Percentiles rank a stretch among this genome's conserved stretches.
These are phyloP conservation scores for Tuberolachnus salignus DNA, from an alignment of 2,888 invertebrate genomes.

Conservation along the genomic window DNA sequence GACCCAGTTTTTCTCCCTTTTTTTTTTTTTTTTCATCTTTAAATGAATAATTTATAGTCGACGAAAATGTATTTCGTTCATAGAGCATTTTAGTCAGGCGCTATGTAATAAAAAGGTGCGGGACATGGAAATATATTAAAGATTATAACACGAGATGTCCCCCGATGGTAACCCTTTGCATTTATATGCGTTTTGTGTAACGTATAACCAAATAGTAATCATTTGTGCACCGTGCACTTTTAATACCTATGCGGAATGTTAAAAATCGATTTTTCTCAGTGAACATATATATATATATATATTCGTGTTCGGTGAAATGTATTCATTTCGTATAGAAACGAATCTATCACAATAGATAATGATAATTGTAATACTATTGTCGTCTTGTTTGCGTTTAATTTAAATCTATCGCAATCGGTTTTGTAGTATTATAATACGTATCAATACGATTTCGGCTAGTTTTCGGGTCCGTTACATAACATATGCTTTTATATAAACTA, in stretches of 20 bases:
- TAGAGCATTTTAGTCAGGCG: not conserved
- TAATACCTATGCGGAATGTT: not conserved
- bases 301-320: not conserved
- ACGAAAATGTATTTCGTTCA: not conserved
- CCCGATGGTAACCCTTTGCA: not conserved
- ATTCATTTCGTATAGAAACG: no score
- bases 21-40: constrained; percentile 2
- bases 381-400: no score
- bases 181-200: not conserved
- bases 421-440: no score
- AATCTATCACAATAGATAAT: no score
- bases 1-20: constrained; percentile 30
- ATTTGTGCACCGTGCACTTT: not conserved
- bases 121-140: constrained; percentile 10
- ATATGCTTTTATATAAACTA: no score
- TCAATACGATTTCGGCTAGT: no score
- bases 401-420: no score
- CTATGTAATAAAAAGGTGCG: not conserved
- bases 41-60: constrained; percentile 16
- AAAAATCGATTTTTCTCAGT: not conserved
- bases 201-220: not conserved
- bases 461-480: no score
- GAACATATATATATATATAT: not conserved
- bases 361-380: no score
- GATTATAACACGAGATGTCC: not conserved